phyloP scores from a whole-genome alignment of 2,797 vertebrate genomes.

The Mus minutoides region DNA sequence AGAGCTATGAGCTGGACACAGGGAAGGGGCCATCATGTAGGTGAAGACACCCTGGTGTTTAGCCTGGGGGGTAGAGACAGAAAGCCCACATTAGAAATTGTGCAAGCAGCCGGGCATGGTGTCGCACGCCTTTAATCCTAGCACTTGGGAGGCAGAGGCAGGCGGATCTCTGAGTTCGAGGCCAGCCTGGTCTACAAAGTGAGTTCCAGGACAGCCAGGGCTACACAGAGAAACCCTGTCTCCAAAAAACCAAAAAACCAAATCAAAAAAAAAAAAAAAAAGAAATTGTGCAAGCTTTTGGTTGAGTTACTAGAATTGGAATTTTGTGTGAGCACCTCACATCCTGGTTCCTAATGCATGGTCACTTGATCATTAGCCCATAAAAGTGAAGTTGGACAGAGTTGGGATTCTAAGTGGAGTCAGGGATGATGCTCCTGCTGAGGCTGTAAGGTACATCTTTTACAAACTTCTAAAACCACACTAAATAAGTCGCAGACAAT shows the following conservation, averaged over 20 bases:
- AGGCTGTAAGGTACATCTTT: background rate
- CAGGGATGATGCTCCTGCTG: background rate
- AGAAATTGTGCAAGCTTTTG: background rate
- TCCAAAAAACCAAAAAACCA: no score
- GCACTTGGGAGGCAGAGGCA: no score
- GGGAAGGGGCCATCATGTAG: no score
- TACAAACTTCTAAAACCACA: background rate
- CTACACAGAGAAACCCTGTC: no score
- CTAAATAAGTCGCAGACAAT: background rate
- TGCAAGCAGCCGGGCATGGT: no score
- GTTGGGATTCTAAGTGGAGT: background rate
- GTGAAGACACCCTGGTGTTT: background rate
- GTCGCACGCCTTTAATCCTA: no score
- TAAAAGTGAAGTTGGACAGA: background rate
- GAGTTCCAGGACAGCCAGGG: no score
- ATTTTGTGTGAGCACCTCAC: background rate
- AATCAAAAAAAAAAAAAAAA: no score
- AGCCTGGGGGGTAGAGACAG: background rate
- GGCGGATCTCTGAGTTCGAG: no score
- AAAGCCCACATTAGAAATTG: background rate
- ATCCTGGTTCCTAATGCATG: background rate
- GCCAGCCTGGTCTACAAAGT: no score
- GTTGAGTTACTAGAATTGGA: background rate
- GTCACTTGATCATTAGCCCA: background rate
- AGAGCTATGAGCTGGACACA: background rate